A percentile compares a stretch with the other conserved stretches of the same genome.
These are phyloP conservation scores for Hippocampus comes DNA, from an alignment of 2,113 vertebrate species.

Conservation along the genomic window DNA sequence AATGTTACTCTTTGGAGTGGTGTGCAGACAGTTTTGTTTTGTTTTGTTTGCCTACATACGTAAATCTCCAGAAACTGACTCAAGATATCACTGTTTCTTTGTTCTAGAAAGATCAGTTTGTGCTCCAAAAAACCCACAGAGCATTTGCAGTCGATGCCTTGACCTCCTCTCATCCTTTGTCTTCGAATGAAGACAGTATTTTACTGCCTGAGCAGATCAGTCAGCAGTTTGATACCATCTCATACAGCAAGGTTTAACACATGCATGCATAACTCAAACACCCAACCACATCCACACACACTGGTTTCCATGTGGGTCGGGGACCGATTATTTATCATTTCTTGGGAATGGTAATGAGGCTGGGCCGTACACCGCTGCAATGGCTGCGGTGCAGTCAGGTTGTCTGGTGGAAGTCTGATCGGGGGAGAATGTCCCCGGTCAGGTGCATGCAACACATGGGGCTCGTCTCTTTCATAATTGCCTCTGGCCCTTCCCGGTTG, in stretches of 20 bases:
- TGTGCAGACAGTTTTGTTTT: not conserved
- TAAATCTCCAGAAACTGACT: not conserved
- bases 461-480: too few relatives aligned
- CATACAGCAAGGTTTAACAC: slow-evolving; percentile 84
- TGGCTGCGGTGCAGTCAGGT: too few relatives aligned
- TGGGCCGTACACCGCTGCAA: too few relatives aligned
- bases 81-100: not conserved
- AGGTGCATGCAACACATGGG: too few relatives aligned
- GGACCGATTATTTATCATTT: not conserved
- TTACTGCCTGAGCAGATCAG: slow-evolving; percentile 82
- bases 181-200: slow-evolving; percentile 72
- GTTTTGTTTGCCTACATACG: not conserved
- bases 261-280: not conserved
- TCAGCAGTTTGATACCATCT: slow-evolving; percentile 84
- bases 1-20: not conserved
- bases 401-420: too few relatives aligned
- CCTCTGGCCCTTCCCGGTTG: too few relatives aligned
- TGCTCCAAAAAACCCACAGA: slow-evolving; percentile 73
- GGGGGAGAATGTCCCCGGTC: too few relatives aligned
- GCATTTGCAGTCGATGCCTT: slow-evolving; percentile 85
- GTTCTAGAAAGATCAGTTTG: slow-evolving; percentile 83
- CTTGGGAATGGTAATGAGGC: too few relatives aligned
- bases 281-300: not conserved
- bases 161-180: slow-evolving; percentile 83
- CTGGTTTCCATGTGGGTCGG: not conserved